phyloP scores from a whole-genome alignment of 2,888 invertebrate species.

The Melinaea menophilus region DNA sequence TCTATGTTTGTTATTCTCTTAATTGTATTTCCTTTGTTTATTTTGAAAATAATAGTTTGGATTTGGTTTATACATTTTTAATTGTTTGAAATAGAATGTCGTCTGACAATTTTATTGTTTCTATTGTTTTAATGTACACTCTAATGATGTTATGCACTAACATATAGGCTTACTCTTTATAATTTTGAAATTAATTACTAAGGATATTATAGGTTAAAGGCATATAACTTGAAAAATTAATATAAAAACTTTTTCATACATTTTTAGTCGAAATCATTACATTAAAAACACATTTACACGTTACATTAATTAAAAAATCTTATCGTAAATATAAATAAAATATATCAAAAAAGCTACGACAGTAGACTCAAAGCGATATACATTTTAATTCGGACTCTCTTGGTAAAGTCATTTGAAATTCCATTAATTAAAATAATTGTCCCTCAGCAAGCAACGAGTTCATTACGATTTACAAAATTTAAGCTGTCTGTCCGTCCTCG shows the following conservation, averaged over 20 bases:
- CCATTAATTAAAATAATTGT: conserved; percentile 26
- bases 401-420: conserved; percentile 26
- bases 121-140: conserved; percentile 1
- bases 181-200: too few relatives aligned
- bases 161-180: neutral
- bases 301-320: neutral
- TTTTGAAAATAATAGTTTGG: neutral
- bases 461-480: conserved; percentile 14
- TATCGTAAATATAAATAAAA: conserved; percentile 6
- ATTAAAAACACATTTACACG: neutral
- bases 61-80: neutral
- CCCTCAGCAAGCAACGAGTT: conserved; percentile 12
- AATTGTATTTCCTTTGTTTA: conserved; percentile 8
- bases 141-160: neutral
- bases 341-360: conserved; percentile 15
- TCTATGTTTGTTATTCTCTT: conserved; percentile 8
- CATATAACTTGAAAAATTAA: too few relatives aligned
- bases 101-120: neutral
- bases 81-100: neutral
- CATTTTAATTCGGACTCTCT: conserved; percentile 24
- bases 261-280: too few relatives aligned
- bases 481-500: neutral
- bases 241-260: too few relatives aligned
- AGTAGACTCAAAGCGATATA: conserved; percentile 16
- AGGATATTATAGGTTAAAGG: too few relatives aligned